Evolutionary conservation across 2,113 vertebrate genomes (phyloP).

Genomic region (Pelecanoides urinatrix): DNA sequence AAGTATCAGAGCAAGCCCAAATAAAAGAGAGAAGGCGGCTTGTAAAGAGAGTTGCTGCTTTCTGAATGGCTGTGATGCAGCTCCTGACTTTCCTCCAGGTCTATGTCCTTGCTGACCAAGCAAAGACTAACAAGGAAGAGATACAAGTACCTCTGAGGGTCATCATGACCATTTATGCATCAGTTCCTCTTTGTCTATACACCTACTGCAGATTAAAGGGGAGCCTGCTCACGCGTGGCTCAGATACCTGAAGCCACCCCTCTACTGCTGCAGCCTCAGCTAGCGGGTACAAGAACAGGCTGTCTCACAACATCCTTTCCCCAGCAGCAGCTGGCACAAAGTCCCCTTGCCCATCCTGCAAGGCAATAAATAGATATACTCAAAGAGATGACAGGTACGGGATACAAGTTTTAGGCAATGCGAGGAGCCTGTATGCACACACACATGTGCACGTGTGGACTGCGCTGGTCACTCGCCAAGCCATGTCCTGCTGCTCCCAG

Average conservation of each 20-base stretch:
- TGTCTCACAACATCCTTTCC: background rate
- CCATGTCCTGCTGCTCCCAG: background rate
- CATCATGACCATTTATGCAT: background rate
- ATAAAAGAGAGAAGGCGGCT: background rate
- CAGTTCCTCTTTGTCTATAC: background rate
- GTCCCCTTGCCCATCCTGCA: background rate
- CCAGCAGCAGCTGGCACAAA: background rate
- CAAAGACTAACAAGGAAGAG: background rate
- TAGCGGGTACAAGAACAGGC: background rate
- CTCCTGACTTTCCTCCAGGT: background rate
- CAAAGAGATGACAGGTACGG: background rate
- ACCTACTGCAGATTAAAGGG: background rate
- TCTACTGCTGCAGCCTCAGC: background rate
- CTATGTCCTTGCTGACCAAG: background rate
- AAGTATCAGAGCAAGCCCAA: background rate
- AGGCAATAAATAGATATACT: background rate
- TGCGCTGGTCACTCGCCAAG: background rate
- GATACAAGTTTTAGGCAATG: background rate
- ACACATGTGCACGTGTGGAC: too few species aligned
- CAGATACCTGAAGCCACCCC: background rate
- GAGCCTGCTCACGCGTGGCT: background rate
- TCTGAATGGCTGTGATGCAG: background rate
- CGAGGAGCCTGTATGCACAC: background rate
- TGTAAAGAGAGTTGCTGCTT: background rate
- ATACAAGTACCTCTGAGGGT: background rate